Evolutionary conservation across 2,888 invertebrate genomes (phyloP).

Genomic region (Trichopoda pennipes): DNA sequence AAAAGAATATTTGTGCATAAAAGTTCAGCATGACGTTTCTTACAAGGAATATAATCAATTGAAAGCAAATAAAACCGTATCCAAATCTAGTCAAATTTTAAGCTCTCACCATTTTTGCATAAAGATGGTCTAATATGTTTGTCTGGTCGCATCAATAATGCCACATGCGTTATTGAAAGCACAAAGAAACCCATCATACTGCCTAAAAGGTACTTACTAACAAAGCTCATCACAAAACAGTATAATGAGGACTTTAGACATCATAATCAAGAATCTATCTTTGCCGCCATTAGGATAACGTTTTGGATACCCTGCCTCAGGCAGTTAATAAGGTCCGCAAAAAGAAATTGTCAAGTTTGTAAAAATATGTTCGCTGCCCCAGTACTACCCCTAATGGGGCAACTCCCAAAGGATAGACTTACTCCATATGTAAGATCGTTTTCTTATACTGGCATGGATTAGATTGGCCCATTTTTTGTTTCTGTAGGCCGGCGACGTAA

Average conservation of each 20-base stretch:
- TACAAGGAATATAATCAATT: too few species aligned
- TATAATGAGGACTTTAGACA: constrained; percentile 58
- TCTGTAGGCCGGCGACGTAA: constrained; percentile 62
- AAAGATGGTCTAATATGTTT: too few species aligned
- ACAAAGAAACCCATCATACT: constrained; percentile 12
- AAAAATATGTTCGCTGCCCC: too few species aligned
- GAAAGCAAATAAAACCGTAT: too few species aligned
- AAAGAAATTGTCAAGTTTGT: constrained; percentile 47
- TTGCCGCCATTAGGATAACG: neutral
- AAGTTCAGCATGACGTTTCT: too few species aligned
- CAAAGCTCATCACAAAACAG: constrained; percentile 44
- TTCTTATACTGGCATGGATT: constrained; percentile 64
- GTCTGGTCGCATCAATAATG: too few species aligned
- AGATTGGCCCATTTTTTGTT: constrained; percentile 64
- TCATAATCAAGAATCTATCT: constrained; percentile 57
- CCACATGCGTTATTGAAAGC: too few species aligned
- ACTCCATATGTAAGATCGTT: constrained; percentile 65
- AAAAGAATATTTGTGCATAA: too few species aligned
- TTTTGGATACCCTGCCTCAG: constrained; percentile 58
- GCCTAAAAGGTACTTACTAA: constrained; percentile 7
- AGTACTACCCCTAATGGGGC: constrained; percentile 63
- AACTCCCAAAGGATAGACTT: constrained; percentile 59
- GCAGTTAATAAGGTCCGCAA: constrained; percentile 35
- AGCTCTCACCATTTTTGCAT: too few species aligned
- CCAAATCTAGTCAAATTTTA: too few species aligned